Base-by-base conservation (phyloP, 2,888 invertebrate genomes). In the Ypsolopha scabrella region DNA sequence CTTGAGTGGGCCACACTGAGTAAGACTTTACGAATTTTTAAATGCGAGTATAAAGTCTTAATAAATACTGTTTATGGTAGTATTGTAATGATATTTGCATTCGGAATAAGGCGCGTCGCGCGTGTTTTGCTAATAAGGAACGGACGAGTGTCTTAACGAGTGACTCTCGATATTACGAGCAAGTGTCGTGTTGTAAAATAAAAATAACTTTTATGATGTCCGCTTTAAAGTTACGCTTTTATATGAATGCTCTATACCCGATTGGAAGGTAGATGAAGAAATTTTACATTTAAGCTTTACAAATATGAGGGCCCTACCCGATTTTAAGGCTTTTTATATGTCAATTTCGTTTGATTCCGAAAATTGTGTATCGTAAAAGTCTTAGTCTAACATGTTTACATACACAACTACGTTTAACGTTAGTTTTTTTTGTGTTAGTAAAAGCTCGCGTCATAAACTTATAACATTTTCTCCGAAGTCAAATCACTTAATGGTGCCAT, bases 1-100 rank as follows among this genome's bases (percentile, higher is more conserved):
- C 70, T 68, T 61, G 72, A 70, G 74, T 76, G 75, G 75, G 74
- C 70, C 60, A 65, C 57, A 63, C 65, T 81, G 79, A 82, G 74
- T 83, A 81, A 82, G 82, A 79, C 75, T 78, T 83, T 78, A 83
- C 75, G 77, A 77, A 82, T 79, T 80, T 78, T 82, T 78, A 78
- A 83, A 80, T 56, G 68, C 69, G 62, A 70, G 80, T 81, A 80
- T 82, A 80, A 81, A 81, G 80, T 79, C 80, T 82, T 80, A 80
- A 82, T 81, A 83, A 82, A 76, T 66, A 66, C 72, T 78, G 70
- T 82, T 85, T 82, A 85, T 81, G 75, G 75, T 68, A 67, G 74
- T 67, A 70, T 75, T 76, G 74, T 75, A 75, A 74, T 80, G 76
- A 80, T 83, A 83, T 83, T 80, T 75, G 72, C 75, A 80, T 79